Evolutionary conservation across 2,113 vertebrate genomes (phyloP), one percentile per base, ranked within the genome.

Genomic region (Mystacornis crossleyi): DNA sequence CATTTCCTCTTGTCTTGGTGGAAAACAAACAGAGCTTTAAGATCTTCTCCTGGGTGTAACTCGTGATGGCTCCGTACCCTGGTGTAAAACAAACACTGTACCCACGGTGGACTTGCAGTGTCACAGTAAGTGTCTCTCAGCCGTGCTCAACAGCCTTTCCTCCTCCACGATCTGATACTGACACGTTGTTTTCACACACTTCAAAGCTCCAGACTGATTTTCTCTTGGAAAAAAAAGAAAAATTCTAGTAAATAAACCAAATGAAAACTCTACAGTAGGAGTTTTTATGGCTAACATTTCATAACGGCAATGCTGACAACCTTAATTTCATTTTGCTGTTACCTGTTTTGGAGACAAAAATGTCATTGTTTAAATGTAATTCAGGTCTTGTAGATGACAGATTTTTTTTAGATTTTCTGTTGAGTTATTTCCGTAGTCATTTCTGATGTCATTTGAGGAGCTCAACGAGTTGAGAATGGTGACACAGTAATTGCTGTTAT

Each of bases 401-500:
- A 14, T n/a, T 54, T 53, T 60, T 69, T 31, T 84, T 47, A 90
- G 50, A 13, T 69, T 77, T 82, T 74, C 26, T 61, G 45, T 36
- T 64, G 18, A 1, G 0, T 19, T 54, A 71, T 79, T 45, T 42
- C 77, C 45, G 9, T 55, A 78, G 79, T 84, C 50, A 58, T 94
- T 96, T 89, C 60, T 92, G 70, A 45, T 70, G 74, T 77, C 58
- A 38, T 90, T 61, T 81, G 89, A 83, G 61, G 69, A 61, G 65
- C 64, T 84, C 64, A 60, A 6, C 0, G 14, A 93, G 40, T 84
- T 53, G 72, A 38, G 33, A 93, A 88, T 31, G 55, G 57, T 67
- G 87, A 86, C 83, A 81, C 48, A 42, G 15, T 95, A 50, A 86
- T 92, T 94, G 93, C 77, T 84, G 58, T 53, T 86, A 60, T 78